Percentiles rank a stretch among this genome's conserved stretches.
These are phyloP conservation scores for Neostethus bicornis DNA, from an alignment of 2,797 vertebrate species.

Conservation along the genomic window DNA sequence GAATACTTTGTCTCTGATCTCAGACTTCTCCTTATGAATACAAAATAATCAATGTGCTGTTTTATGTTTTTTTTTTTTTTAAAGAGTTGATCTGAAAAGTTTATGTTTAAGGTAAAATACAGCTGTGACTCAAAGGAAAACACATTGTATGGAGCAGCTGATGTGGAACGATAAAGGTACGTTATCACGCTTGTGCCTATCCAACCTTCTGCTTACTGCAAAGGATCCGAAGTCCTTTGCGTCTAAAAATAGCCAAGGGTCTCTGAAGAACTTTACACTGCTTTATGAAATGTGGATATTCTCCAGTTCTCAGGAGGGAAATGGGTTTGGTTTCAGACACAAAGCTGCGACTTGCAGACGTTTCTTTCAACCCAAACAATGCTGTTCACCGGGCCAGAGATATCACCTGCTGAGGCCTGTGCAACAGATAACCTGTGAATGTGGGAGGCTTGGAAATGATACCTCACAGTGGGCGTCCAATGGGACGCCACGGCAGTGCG, in stretches of 20 bases:
- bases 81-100: constrained; percentile 49
- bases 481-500: constrained; percentile 32
- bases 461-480: constrained; percentile 33
- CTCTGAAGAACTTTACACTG: constrained; percentile 61
- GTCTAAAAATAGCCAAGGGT: constrained; percentile 76
- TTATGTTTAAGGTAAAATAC: constrained; percentile 50
- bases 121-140: constrained; percentile 59
- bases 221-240: constrained; percentile 67
- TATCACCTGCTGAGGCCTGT: constrained; percentile 63
- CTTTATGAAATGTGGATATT: constrained; percentile 63
- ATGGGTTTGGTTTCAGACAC: constrained; percentile 57
- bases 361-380: constrained; percentile 67
- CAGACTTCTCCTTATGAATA: constrained; percentile 53
- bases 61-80: constrained; percentile 49
- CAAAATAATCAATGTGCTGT: constrained; percentile 49
- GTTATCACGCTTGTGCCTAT: constrained; percentile 69
- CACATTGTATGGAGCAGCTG: constrained; percentile 58
- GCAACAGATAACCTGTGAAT: constrained; percentile 67
- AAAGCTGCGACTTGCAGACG: constrained; percentile 65
- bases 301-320: constrained; percentile 58
- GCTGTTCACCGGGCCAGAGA: constrained; percentile 63
- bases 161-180: constrained; percentile 68
- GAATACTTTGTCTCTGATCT: constrained; percentile 56
- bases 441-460: constrained; percentile 59
- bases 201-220: constrained; percentile 66